Evolutionary conservation across 2,797 vertebrate genomes (phyloP).

Genomic region (Astyanax mexicanus): DNA sequence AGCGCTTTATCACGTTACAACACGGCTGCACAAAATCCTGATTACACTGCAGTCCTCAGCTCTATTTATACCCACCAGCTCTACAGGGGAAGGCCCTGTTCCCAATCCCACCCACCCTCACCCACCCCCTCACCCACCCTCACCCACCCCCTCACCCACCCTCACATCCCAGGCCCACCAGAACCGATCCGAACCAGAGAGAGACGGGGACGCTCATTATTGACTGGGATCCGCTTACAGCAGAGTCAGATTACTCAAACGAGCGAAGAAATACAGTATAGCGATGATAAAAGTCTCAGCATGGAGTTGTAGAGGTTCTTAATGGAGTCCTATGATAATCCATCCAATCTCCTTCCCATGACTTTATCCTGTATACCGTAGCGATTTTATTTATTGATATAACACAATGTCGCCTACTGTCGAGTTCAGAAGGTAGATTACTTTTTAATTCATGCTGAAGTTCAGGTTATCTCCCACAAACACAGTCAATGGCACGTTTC

Average conservation of each 20-base stretch:
- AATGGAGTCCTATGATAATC: too few species aligned
- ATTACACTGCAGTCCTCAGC: conserved; percentile 58
- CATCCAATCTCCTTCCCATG: too few species aligned
- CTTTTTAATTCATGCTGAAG: too few species aligned
- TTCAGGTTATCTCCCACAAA: too few species aligned
- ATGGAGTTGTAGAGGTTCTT: too few species aligned
- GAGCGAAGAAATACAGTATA: not conserved
- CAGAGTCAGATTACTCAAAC: conserved; percentile 9
- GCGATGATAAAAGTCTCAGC: too few species aligned
- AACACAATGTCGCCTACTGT: too few species aligned
- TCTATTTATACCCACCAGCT: conserved; percentile 63
- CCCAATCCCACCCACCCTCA: conserved; percentile 35
- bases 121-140: conserved; percentile 42
- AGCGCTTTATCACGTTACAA: conserved; percentile 62
- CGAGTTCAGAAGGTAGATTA: too few species aligned
- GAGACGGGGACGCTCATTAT: not conserved
- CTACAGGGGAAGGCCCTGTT: conserved; percentile 20
- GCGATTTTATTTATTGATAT: too few species aligned
- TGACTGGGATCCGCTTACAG: conserved; percentile 7
- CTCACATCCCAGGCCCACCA: not conserved
- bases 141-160: conserved; percentile 49
- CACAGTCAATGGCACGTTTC: too few species aligned
- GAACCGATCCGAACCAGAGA: not conserved
- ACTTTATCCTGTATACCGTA: too few species aligned
- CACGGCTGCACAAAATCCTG: conserved; percentile 52